Base-by-base conservation (phyloP, 2,888 invertebrate species). In the Cheilosia pagana region DNA sequence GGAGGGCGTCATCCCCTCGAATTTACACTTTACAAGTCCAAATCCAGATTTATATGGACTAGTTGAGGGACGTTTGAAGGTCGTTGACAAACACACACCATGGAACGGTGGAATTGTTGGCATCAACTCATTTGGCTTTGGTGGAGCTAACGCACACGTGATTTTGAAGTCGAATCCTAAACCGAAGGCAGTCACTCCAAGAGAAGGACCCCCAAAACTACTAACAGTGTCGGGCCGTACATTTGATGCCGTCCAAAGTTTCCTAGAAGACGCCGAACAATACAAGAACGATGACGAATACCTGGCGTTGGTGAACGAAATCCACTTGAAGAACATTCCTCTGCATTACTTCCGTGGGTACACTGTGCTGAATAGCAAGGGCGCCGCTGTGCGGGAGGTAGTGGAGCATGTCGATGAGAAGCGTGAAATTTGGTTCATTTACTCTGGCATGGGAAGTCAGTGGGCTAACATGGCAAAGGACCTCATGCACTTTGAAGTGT, bases 371-470 rank as follows among this genome's bases (percentile, higher is more conserved):
- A 94, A 94, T 83, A 93, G 93, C 35, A 92, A 93, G 19, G 90
- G 89, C 2, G 86, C 88, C 0, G 72, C 89, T n/a, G 90, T 91
- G 31, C 92, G 93, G 14, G 95, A 95, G 89, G 92, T 94, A 1
- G 70, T 89, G 1, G 93, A 93, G 57, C 90, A 88, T 76, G 90
- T 92, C 10, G 93, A 93, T 14, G 95, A 95, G 50, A 94, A 94
- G 86, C 94, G 96, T 14, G 98, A 98, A 0, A 92, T 99, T 68
- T 99, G 98, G 97, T 99, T 95, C 92, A 94, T 99, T 86, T 99
- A 98, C 93, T 96, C 98, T 55, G 99, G 99, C 79, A 99, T 99
- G 99, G 99, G 99, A 14, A 96, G 97, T 48, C 99, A 99, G 92
- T 99, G 99, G 99, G 94, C 96, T 57, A 98, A 97, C 88, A 99